Evolutionary conservation across 2,797 vertebrate genomes (phyloP).

Genomic region (Glossophaga mutica): DNA sequence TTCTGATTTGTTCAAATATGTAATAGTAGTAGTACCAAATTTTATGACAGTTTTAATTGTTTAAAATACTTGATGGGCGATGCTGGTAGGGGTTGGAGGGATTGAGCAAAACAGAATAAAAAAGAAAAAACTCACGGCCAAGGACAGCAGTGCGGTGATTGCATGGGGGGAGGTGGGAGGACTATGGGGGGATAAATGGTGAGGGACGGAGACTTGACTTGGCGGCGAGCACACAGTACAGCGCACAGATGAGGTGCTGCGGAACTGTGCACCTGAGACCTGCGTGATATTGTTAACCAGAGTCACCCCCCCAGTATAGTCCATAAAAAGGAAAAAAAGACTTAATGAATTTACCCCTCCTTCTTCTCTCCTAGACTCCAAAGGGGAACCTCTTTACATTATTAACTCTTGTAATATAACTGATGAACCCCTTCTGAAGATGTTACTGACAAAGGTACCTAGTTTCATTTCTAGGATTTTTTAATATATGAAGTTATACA

Average conservation of each 20-base stretch:
- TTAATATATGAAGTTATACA: neutral
- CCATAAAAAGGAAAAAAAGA: neutral
- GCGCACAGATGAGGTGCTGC: neutral
- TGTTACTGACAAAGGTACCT: conserved; percentile 92
- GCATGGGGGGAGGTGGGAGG: neutral
- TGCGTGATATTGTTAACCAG: neutral
- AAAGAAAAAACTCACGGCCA: neutral
- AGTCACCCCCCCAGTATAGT: neutral
- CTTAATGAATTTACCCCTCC: neutral
- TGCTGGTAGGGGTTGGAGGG: neutral
- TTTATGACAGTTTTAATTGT: neutral
- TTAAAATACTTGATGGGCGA: neutral
- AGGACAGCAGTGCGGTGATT: neutral
- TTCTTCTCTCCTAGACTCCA: conserved; percentile 82
- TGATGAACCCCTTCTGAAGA: conserved; percentile 91
- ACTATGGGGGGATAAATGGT: neutral
- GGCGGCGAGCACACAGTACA: neutral
- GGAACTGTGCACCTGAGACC: neutral
- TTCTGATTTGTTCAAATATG: neutral
- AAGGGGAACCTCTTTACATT: conserved; percentile 87
- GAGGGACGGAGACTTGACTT: neutral
- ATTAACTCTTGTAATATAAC: conserved; percentile 88
- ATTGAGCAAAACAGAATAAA: neutral
- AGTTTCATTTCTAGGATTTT: neutral
- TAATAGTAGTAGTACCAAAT: neutral